Evolutionary conservation across 2,888 invertebrate genomes (phyloP).

Genomic region (Crossocerus cetratus): DNA sequence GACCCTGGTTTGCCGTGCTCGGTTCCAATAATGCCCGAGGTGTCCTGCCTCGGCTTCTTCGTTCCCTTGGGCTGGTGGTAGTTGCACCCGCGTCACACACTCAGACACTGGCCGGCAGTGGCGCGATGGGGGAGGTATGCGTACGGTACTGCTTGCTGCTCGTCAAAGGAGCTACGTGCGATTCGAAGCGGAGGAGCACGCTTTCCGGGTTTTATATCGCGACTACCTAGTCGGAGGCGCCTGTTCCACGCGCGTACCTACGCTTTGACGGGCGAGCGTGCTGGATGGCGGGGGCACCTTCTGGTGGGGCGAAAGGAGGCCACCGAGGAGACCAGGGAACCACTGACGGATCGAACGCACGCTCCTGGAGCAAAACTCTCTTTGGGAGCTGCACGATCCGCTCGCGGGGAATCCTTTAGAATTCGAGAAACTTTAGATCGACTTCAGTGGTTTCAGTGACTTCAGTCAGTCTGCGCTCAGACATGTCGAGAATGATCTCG

Average conservation of each 20-base stretch:
- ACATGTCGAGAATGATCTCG: no score
- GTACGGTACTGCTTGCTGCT: constrained; percentile 14
- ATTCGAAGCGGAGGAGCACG: constrained; percentile 25
- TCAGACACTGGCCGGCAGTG: constrained; percentile 4
- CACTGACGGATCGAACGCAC: constrained; percentile 35
- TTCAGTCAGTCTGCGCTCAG: no score
- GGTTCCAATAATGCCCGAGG: no score
- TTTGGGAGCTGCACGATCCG: not conserved
- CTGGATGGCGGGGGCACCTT: constrained; percentile 14
- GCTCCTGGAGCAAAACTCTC: not conserved
- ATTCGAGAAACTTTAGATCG: not conserved
- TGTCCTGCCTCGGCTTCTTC: not conserved
- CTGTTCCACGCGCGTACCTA: constrained; percentile 62
- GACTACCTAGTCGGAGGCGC: constrained; percentile 64
- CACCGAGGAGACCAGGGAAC: constrained; percentile 40
- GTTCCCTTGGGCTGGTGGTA: not conserved
- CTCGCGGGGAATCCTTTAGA: not conserved
- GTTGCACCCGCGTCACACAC: constrained; percentile 24
- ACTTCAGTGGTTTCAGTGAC: not conserved
- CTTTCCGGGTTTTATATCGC: constrained; percentile 68
- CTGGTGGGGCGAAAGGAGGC: constrained; percentile 51
- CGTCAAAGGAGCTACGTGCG: constrained; percentile 22
- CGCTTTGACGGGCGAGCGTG: constrained; percentile 52
- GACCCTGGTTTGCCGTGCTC: not conserved
- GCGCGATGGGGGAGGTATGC: not conserved